Evolutionary conservation across 2,797 vertebrate genomes (phyloP), one percentile per base, ranked within the genome.

Genomic region (Thripadectes ignobilis): DNA sequence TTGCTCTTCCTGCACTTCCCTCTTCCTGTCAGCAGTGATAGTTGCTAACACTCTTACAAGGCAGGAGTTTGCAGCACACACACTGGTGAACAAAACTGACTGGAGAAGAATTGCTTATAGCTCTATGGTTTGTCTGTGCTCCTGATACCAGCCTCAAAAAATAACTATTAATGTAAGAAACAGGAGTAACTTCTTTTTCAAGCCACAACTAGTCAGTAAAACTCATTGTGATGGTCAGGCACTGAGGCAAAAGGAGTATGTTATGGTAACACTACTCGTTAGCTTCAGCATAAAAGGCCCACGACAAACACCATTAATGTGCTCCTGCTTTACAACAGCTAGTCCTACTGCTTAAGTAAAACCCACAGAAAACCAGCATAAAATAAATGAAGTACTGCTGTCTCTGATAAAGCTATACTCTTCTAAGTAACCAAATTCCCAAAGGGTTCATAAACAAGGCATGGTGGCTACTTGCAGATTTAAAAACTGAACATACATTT

Each of bases 101-200:
- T 3, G 6, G 9, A 19, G 12, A 0, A 30, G 1, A 30, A 2
- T 1, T 3, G 34, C 17, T 41, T 38, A 59, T 12, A 78, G 30
- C 12, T 51, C 23, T 3, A 3, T 39, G 22, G 9, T 7, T n/a
- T 75, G 30, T 66, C 45, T 63, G 24, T 19, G 22, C 14, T 23
- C 18, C 21, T 65, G 29, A 1, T 15, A 43, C 3, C 41, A n/a
- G 9, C 14, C 45, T 79, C 17, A 73, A n/a, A 58, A 58, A 6
- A 22, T 27, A 72, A 16, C 11, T 65, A 24, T 17, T 43, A 38
- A 21, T 4, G 2, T 51, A 62, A 59, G 18, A 61, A 61, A n/a
- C 5, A 4, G 0, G 6, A 74, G 34, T 41, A 36, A 19, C 15
- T 61, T 34, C 29, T 74, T 62, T 63, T 1, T 27, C 36, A 59